phyloP scores from a whole-genome alignment of 1,140 invertebrate species.

The Armadillidium nasatum region DNA sequence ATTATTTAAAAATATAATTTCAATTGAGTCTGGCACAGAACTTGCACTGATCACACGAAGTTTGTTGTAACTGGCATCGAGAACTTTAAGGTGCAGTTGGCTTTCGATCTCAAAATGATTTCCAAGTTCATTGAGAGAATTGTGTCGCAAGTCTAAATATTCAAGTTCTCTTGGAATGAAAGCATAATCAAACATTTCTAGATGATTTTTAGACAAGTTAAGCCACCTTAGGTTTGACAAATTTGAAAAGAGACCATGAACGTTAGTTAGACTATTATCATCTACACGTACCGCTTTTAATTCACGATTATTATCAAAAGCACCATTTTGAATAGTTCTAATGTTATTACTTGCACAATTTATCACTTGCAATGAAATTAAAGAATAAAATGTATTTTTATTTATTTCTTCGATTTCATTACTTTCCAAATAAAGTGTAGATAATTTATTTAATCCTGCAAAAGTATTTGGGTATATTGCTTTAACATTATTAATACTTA shows the following conservation, averaged over 20 bases:
- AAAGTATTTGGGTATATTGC: no score
- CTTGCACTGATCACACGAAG: slow-evolving; percentile 77
- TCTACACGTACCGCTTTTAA: slow-evolving; percentile 81
- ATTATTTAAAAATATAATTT: slow-evolving; percentile 82
- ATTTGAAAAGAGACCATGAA: slow-evolving; percentile 75
- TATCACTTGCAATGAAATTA: slow-evolving; percentile 76
- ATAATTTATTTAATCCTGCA: slow-evolving; percentile 74
- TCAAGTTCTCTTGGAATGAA: slow-evolving; percentile 81
- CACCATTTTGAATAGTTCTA: slow-evolving; percentile 73
- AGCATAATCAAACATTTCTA: slow-evolving; percentile 85
- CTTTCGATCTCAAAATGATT: slow-evolving; percentile 44
- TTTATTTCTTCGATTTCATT: slow-evolving; percentile 81
- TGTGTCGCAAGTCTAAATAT: slow-evolving; percentile 84
- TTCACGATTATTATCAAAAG: slow-evolving; percentile 76
- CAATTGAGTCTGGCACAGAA: slow-evolving; percentile 81
- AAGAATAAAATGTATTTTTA: slow-evolving; percentile 74
- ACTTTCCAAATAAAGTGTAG: slow-evolving; percentile 71
- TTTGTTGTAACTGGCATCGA: slow-evolving; percentile 44
- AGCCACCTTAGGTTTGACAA: slow-evolving; percentile 82
- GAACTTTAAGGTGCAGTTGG: slow-evolving; percentile 36
- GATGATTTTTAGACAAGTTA: slow-evolving; percentile 83
- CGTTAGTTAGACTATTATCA: slow-evolving; percentile 78
- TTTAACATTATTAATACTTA: slow-evolving; percentile 88
- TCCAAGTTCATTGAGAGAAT: slow-evolving; percentile 54
- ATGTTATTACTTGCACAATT: slow-evolving; percentile 84